Conservation (phyloP, 2,113 vertebrate genomes). For the Stigmatopora argus region DNA sequence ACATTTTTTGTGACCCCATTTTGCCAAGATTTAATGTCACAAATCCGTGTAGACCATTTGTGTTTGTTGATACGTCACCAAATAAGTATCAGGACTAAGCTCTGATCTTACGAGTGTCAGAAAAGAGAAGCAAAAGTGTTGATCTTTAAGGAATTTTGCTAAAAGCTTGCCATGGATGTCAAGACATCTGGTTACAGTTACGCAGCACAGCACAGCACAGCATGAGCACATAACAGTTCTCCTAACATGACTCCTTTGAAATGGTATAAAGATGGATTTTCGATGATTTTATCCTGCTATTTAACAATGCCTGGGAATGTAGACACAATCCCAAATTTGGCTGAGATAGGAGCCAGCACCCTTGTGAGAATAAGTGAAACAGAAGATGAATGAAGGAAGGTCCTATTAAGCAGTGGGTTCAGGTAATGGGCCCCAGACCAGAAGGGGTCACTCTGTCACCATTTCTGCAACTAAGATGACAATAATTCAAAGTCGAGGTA, state of each 20-base stretch:
- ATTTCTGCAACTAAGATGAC: constrained; percentile 23
- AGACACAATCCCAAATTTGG: not conserved
- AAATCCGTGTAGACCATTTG: not conserved
- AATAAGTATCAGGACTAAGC: not conserved
- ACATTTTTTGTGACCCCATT: not conserved
- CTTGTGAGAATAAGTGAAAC: no score
- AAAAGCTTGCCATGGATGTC: not conserved
- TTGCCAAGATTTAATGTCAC: not conserved
- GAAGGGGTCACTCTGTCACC: constrained; percentile 68
- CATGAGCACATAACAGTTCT: not conserved
- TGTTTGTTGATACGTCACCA: not conserved
- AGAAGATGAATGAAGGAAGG: not conserved
- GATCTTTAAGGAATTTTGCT: not conserved
- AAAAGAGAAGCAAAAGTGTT: not conserved
- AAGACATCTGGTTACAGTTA: not conserved
- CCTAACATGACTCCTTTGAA: not conserved
- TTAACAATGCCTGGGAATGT: not conserved
- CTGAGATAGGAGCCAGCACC: no score
- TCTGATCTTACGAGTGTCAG: not conserved
- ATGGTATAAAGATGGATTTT: not conserved
- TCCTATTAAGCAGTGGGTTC: constrained; percentile 13
- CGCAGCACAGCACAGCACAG: not conserved
- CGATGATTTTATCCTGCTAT: not conserved
- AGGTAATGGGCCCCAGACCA: constrained; percentile 48
- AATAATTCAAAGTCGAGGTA: not conserved